These are phyloP conservation scores for Phycodurus eques DNA, from an alignment of 2,113 vertebrate genomes.

Conservation along the genomic window DNA sequence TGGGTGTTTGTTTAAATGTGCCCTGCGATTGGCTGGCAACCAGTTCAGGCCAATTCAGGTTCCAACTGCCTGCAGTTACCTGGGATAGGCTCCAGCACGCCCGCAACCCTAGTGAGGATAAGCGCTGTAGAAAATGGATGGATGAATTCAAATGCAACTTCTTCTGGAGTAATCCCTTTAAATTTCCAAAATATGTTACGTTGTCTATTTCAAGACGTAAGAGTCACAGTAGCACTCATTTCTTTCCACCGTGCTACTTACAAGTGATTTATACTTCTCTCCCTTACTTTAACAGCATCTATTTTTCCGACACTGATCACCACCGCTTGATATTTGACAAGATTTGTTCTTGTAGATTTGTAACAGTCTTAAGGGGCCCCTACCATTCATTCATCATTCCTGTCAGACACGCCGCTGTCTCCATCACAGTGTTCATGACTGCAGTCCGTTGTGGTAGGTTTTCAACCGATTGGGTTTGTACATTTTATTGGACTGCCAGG, in stretches of 20 bases:
- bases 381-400: neutral
- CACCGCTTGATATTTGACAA: constrained; percentile 20
- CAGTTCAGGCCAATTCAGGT: too few relatives aligned
- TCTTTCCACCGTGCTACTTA: neutral
- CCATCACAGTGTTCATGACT: neutral
- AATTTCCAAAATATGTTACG: neutral
- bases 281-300: constrained; percentile 20
- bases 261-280: neutral
- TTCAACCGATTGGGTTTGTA: constrained; percentile 37
- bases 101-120: too few relatives aligned
- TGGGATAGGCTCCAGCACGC: too few relatives aligned
- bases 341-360: constrained; percentile 34
- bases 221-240: neutral
- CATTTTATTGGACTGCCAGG: constrained; percentile 38
- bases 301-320: constrained; percentile 22
- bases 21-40: too few relatives aligned
- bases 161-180: neutral
- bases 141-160: neutral
- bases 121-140: too few relatives aligned
- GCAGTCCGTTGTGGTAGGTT: neutral
- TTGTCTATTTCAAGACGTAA: neutral
- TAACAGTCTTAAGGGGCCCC: constrained; percentile 38
- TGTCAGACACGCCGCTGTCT: neutral
- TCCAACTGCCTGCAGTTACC: too few relatives aligned
- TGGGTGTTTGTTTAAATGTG: too few relatives aligned